Conservation (phyloP, 1,140 invertebrate species). For the Ips nitidus region DNA sequence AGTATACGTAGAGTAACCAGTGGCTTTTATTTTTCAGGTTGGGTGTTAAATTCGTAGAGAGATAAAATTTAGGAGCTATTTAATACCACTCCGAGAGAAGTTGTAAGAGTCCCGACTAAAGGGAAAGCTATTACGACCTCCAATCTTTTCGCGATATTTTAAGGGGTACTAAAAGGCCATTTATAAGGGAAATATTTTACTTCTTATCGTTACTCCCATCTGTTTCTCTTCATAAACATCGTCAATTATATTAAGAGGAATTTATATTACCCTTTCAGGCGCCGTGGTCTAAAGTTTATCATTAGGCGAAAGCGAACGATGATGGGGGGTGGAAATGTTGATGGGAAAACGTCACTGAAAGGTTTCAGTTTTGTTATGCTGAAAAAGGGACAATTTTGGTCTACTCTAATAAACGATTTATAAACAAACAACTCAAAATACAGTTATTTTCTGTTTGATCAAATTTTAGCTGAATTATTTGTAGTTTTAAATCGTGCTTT, state of each 20-base stretch:
- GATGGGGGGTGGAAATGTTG: constrained; percentile 10
- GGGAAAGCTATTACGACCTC: constrained; percentile 18
- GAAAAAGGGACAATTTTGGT: not conserved
- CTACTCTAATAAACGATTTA: no score
- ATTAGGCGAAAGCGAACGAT: not conserved
- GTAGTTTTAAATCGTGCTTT: no score
- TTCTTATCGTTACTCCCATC: constrained; percentile 29
- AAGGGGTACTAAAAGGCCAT: constrained; percentile 21
- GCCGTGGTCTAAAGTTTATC: constrained; percentile 12
- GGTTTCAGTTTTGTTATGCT: not conserved
- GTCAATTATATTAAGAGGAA: constrained; percentile 27
- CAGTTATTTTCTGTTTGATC: no score
- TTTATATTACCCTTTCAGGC: constrained; percentile 15
- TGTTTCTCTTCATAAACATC: constrained; percentile 32
- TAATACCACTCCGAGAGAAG: not conserved
- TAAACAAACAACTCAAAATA: no score
- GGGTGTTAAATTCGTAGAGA: no score
- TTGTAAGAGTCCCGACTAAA: not conserved
- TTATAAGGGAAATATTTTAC: constrained; percentile 27
- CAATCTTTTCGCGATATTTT: constrained; percentile 24
- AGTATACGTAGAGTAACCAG: no score
- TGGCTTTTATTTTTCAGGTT: no score
- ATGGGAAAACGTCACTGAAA: not conserved
- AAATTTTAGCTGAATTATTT: no score
- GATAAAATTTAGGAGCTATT: no score